A percentile compares a stretch with the other conserved stretches of the same genome.
Evolutionary conservation across 2,888 invertebrate species (phyloP).

Genomic region (Crepidodera aurea): DNA sequence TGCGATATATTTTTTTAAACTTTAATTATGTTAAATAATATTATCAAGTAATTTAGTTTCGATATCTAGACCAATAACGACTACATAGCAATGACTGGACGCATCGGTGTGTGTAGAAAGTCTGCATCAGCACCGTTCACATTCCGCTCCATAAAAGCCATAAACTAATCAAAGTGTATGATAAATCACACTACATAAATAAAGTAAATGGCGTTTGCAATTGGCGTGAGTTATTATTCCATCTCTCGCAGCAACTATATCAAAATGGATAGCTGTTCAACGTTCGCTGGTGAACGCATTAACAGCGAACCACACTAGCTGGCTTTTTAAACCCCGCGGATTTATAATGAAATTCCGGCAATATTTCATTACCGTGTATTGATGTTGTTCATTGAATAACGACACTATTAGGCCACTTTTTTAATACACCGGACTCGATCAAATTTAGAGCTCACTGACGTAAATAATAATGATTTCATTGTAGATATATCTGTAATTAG

Average conservation of each 20-base stretch:
- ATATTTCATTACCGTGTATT: slow-evolving; percentile 49
- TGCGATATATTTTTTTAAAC: too few species aligned
- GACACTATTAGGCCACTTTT: slow-evolving; percentile 21
- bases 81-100: too few species aligned
- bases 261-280: slow-evolving; percentile 58
- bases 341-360: slow-evolving; percentile 58
- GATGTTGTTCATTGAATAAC: slow-evolving; percentile 28
- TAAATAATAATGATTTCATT: too few species aligned
- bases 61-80: too few species aligned
- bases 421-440: slow-evolving; percentile 8
- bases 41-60: too few species aligned
- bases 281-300: slow-evolving; percentile 50
- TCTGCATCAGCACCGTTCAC: slow-evolving; percentile 57
- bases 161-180: slow-evolving; percentile 64
- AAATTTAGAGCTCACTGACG: background rate
- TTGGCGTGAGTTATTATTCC: slow-evolving; percentile 64
- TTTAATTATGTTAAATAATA: too few species aligned
- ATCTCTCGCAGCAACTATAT: slow-evolving; percentile 62
- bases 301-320: slow-evolving; percentile 52
- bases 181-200: slow-evolving; percentile 64
- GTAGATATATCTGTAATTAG: too few species aligned
- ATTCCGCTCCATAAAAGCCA: slow-evolving; percentile 63
- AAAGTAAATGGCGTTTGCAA: slow-evolving; percentile 64
- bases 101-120: slow-evolving; percentile 56
- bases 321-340: slow-evolving; percentile 55